phyloP scores from a whole-genome alignment of 2,888 invertebrate genomes.

The Notodonta dromedarius region DNA sequence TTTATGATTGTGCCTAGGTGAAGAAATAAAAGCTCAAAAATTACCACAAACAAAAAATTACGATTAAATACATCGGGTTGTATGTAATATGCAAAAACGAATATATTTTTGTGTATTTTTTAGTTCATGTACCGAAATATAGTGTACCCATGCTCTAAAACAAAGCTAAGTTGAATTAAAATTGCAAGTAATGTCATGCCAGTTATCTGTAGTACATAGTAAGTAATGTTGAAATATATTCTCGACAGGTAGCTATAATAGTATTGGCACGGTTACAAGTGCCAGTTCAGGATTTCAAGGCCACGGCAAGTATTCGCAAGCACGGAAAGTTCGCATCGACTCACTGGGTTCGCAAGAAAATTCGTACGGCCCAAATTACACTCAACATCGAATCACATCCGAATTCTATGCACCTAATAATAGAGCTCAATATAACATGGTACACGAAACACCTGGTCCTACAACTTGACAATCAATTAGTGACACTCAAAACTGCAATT shows the following conservation, averaged over 20 bases:
- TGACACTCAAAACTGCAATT: no score
- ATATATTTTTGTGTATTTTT: not conserved
- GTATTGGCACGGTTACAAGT: conserved; percentile 5
- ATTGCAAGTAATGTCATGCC: not conserved
- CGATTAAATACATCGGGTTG: conserved; percentile 17
- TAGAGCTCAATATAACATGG: no score
- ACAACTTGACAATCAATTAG: no score
- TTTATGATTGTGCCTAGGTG: conserved; percentile 7
- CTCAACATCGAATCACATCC: conserved; percentile 2
- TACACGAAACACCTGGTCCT: no score
- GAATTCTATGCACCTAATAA: no score
- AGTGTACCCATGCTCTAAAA: not conserved
- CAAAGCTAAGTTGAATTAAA: not conserved
- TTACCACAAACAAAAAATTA: conserved; percentile 13
- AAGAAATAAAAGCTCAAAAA: conserved; percentile 15
- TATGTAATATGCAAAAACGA: conserved; percentile 33
- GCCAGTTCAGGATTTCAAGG: not conserved
- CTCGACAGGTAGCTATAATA: not conserved
- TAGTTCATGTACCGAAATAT: not conserved
- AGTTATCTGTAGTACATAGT: not conserved
- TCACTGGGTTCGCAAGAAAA: not conserved
- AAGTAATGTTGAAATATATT: not conserved
- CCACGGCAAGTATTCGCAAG: conserved; percentile 1
- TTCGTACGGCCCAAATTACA: not conserved
- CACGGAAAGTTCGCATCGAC: not conserved